Base-by-base conservation (phyloP, 2,888 invertebrate genomes). In the Tetheella fluctuosa region DNA sequence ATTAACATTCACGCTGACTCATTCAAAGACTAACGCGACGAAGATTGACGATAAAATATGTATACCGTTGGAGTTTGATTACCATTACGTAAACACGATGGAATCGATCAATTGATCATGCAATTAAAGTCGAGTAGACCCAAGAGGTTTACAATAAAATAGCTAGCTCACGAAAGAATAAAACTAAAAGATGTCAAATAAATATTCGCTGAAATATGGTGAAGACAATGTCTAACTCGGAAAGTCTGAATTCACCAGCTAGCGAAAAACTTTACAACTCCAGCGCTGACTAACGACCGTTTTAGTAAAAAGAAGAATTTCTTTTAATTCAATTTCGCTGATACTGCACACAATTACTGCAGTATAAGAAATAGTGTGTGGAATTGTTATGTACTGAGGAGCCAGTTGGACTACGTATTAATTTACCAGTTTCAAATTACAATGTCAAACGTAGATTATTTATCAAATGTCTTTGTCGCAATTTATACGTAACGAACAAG, bases 1-100 rank as follows among this genome's bases (percentile, higher is more conserved):
- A 91, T 91, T 91, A 90, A 81, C 84, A 87, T 87, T 88, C 80
- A 76, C 64, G 89, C 86, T 86, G 86, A 89, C 76, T 90, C 90
- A 91, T 80, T 67, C 69, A 70, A 63, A 73, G 71, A 74, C 68
- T 70, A 73, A 73, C 74, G 70, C 69, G 71, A 69, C 64, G 60
- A 60, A 67, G 75, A 80, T 70, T 65, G 70, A 59, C 76, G 74
- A 74, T 79, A 77, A 79, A 77, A 73, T 75, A 74, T 74, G 74
- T 77, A 73, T n/a, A n/a, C 69, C 59, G 68, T 62, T 62, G 68
- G 69, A 67, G 65, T 76, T 67, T 66, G 68, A 75, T 77, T 74
- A 70, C 70, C 64, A 67, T 65, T 67, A 70, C 61, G 63, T 60
- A 64, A 66, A 65, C 56, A 54, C n/a, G 52, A 59, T 34, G 0